Evolutionary conservation across 2,113 vertebrate genomes (phyloP).

Genomic region (Procapra przewalskii): DNA sequence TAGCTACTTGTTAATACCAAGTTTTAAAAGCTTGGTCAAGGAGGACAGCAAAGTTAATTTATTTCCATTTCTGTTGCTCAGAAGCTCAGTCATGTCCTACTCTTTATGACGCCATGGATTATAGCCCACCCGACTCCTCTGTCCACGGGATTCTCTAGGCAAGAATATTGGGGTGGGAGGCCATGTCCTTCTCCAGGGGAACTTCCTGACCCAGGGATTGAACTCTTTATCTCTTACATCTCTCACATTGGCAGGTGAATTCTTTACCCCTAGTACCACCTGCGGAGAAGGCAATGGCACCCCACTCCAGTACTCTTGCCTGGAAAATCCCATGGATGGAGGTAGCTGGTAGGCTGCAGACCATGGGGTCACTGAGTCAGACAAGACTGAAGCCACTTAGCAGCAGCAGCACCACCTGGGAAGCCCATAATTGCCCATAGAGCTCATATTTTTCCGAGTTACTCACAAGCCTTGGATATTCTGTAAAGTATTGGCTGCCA

Average conservation of each 20-base stretch:
- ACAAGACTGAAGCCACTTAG: neutral
- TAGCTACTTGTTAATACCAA: neutral
- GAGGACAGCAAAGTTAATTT: neutral
- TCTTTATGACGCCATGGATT: neutral
- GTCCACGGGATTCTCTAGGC: neutral
- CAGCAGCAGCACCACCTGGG: neutral
- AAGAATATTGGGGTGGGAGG: neutral
- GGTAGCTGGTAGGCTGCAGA: neutral
- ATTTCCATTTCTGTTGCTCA: neutral
- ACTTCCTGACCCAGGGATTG: neutral
- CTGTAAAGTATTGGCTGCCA: neutral
- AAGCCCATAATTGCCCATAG: neutral
- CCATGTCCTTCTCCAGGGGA: neutral
- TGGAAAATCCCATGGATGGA: neutral
- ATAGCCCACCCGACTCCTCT: neutral
- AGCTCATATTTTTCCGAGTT: neutral
- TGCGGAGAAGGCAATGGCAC: neutral
- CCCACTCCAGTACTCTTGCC: neutral
- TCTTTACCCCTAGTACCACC: neutral
- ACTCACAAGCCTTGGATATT: neutral
- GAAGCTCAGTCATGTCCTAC: neutral
- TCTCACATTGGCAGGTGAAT: neutral
- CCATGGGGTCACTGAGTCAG: neutral
- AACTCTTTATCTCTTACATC: neutral
- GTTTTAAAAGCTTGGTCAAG: slow-evolving; percentile 42